phyloP scores from a whole-genome alignment of 2,888 invertebrate species.

The Drosophila greeni region DNA sequence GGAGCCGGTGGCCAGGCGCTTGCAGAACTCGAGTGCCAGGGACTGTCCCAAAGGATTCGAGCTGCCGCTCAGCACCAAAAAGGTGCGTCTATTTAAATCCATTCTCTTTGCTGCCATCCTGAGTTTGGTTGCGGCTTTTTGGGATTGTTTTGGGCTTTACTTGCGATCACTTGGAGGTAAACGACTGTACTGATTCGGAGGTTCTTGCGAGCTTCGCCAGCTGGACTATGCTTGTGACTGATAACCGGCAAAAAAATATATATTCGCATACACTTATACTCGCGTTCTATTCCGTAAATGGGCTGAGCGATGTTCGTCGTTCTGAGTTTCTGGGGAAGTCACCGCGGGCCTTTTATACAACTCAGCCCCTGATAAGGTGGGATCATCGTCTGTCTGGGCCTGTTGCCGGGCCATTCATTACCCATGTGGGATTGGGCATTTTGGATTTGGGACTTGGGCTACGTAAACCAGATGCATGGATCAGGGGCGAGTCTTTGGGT shows the following conservation, averaged over 20 bases:
- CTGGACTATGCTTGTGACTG: slow-evolving; percentile 43
- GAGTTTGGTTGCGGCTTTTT: slow-evolving; percentile 2
- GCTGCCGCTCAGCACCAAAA: slow-evolving; percentile 89
- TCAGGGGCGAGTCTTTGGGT: neutral
- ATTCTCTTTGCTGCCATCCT: slow-evolving; percentile 76
- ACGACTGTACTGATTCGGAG: slow-evolving; percentile 63
- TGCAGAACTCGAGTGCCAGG: slow-evolving; percentile 86
- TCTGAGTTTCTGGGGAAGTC: slow-evolving; percentile 21
- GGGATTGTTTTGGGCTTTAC: neutral
- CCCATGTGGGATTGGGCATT: slow-evolving; percentile 3
- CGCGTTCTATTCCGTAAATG: slow-evolving; percentile 14
- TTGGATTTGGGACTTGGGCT: slow-evolving; percentile 4
- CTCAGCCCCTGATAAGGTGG: slow-evolving; percentile 23
- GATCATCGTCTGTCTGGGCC: slow-evolving; percentile 18
- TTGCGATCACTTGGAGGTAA: slow-evolving; percentile 53
- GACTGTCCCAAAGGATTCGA: slow-evolving; percentile 90
- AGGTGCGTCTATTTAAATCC: slow-evolving; percentile 82
- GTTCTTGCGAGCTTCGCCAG: slow-evolving; percentile 2
- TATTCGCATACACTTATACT: slow-evolving; percentile 1
- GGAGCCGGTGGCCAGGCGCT: slow-evolving; percentile 84
- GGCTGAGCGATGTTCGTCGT: slow-evolving; percentile 8
- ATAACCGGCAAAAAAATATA: slow-evolving; percentile 43
- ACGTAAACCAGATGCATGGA: neutral
- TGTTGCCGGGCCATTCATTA: slow-evolving; percentile 42
- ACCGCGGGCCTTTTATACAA: slow-evolving; percentile 31